Evolutionary conservation across 92 coral and sea anemone species (phyloP).

Genomic region (Blastomussa wellsi): DNA sequence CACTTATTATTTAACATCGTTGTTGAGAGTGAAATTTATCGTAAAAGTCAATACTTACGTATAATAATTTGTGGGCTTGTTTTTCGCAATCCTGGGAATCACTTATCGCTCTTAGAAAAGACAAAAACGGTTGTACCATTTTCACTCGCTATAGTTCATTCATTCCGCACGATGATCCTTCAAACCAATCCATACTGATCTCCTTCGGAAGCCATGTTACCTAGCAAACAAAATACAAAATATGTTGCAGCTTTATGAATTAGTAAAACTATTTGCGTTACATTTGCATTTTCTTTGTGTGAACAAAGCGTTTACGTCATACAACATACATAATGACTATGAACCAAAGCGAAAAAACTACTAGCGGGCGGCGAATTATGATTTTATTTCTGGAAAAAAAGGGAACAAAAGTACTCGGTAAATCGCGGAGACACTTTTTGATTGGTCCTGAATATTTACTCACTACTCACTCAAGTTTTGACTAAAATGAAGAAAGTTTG

Average conservation of each 20-base stretch:
- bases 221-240: slow-evolving; percentile 21
- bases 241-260: slow-evolving; percentile 25
- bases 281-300: slow-evolving; percentile 20
- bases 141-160: not conserved
- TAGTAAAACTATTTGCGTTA: not conserved
- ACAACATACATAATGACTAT: not conserved
- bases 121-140: not conserved
- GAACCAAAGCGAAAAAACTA: slow-evolving; percentile 17
- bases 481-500: too few species aligned
- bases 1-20: too few species aligned
- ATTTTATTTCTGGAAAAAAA: not conserved
- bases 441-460: too few species aligned
- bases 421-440: not conserved
- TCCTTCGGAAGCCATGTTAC: not conserved
- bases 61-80: too few species aligned
- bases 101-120: not conserved
- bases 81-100: not conserved
- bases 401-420: not conserved
- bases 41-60: slow-evolving; percentile 3
- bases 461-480: too few species aligned
- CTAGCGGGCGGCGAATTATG: not conserved
- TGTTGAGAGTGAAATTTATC: not conserved
- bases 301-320: slow-evolving; percentile 28
- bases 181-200: not conserved
- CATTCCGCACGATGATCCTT: not conserved